Percentiles rank a stretch among this genome's conserved stretches.
phyloP scores from a whole-genome alignment of 1,140 invertebrate genomes.

The Apis mellifera region Amel_HAv3.1 CM009940.2:6047001-6047500 shows the following conservation, averaged over 20 bases:
- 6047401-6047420: slow-evolving; percentile 29
- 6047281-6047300: neutral
- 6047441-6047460: neutral
- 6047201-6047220: too few relatives aligned
- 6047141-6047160: too few relatives aligned
- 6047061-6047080: neutral
- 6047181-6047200: too few relatives aligned
- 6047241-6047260: neutral
- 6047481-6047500: neutral
- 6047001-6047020: slow-evolving; percentile 40
- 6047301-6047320: slow-evolving; percentile 6
- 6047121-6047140: too few relatives aligned
- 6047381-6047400: neutral
- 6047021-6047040: slow-evolving; percentile 41
- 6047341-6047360: slow-evolving; percentile 29
- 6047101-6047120: too few relatives aligned
- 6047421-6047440: slow-evolving; percentile 29
- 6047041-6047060: slow-evolving; percentile 5
- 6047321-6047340: slow-evolving; percentile 30
- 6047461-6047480: slow-evolving; percentile 12
- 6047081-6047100: too few relatives aligned
- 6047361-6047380: slow-evolving; percentile 15
- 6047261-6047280: neutral
- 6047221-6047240: neutral
- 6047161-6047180: too few relatives aligned